A percentile compares a stretch with the other conserved stretches of the same genome.
Conservation (phyloP, 2,888 invertebrate species). For the Arrhopalites spinosus region DNA sequence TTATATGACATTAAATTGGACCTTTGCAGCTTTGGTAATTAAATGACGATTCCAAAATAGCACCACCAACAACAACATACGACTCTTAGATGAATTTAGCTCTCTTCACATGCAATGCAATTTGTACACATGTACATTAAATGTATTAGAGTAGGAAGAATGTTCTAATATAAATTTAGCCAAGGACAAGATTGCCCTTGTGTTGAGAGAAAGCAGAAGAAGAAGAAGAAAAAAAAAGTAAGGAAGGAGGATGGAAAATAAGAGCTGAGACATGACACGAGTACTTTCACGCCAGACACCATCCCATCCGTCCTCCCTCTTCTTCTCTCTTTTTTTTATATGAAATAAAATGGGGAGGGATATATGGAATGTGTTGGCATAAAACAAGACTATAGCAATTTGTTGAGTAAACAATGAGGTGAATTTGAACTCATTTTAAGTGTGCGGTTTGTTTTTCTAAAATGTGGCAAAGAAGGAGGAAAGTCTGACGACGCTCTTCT, state of each 20-base stretch:
- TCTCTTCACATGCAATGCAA: background rate
- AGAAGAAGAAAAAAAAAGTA: background rate
- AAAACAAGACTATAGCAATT: background rate
- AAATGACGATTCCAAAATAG: no score
- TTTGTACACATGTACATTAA: no score
- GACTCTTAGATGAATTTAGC: no score
- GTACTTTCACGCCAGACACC: background rate
- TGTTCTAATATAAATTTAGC: background rate
- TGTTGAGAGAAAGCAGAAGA: conserved; percentile 11
- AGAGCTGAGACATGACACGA: background rate
- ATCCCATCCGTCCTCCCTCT: background rate
- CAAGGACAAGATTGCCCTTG: background rate
- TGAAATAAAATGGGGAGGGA: background rate
- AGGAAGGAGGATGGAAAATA: conserved; percentile 5
- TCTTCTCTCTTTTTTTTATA: background rate
- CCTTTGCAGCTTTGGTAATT: no score
- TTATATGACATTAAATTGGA: no score
- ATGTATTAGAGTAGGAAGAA: no score
- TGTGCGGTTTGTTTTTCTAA: background rate
- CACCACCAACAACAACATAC: no score
- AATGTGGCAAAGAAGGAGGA: background rate
- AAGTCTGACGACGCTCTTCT: no score
- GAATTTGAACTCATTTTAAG: background rate
- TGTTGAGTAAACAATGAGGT: background rate
- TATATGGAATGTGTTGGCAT: background rate